Conservation (phyloP, 2,888 invertebrate species). For the Villa cingulata region DNA sequence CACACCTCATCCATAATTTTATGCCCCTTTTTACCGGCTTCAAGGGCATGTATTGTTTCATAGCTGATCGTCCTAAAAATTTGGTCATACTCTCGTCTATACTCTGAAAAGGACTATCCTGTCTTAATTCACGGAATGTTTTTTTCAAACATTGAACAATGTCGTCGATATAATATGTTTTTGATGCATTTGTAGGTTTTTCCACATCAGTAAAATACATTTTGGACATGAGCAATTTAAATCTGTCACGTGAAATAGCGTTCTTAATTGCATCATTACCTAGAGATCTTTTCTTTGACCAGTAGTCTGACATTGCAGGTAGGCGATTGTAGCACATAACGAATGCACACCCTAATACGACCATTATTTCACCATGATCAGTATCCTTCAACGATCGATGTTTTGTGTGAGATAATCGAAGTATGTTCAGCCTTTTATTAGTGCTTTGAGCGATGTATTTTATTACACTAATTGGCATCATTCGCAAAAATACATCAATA, state of each 20-base stretch:
- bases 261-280: background rate
- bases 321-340: conserved; percentile 8
- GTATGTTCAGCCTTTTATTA: no score
- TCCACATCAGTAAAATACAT: conserved; percentile 7
- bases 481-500: no score
- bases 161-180: conserved; percentile 8
- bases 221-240: background rate
- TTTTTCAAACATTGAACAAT: conserved; percentile 9
- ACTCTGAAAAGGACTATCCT: conserved; percentile 8
- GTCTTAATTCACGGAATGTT: conserved; percentile 4
- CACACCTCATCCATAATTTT: no score
- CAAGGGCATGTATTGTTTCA: no score
- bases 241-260: no score
- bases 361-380: conserved; percentile 9
- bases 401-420: no score
- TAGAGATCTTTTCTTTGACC: conserved; percentile 1
- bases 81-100: no score
- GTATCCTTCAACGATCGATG: no score
- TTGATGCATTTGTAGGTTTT: background rate
- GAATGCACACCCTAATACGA: conserved; percentile 9
- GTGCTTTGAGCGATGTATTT: no score
- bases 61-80: no score
- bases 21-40: no score
- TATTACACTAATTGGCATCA: no score
- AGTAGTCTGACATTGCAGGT: conserved; percentile 2